Evolutionary conservation across 2,888 invertebrate species (phyloP).

Genomic region (Erannis defoliaria): DNA sequence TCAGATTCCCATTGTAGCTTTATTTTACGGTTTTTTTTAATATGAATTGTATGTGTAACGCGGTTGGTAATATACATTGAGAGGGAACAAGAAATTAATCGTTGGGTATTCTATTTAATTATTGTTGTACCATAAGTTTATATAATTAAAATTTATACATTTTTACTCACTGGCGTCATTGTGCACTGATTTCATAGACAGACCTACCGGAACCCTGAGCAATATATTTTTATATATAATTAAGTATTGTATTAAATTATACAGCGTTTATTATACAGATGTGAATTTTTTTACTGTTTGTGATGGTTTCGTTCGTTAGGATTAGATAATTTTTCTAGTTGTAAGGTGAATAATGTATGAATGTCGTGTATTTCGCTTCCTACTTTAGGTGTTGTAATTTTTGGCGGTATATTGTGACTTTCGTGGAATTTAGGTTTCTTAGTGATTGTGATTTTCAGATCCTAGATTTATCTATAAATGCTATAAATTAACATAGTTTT

Average conservation of each 20-base stretch:
- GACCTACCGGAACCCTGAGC: conserved; percentile 83
- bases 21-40: conserved; percentile 40
- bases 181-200: conserved; percentile 81
- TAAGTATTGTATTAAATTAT: conserved; percentile 79
- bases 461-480: conserved; percentile 64
- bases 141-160: conserved; percentile 48
- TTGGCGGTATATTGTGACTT: conserved; percentile 71
- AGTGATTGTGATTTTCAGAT: conserved; percentile 74
- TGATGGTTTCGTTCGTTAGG: conserved; percentile 74
- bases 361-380: conserved; percentile 76
- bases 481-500: conserved; percentile 43
- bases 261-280: conserved; percentile 80
- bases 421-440: conserved; percentile 69
- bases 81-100: conserved; percentile 49
- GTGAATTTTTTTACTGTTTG: conserved; percentile 76
- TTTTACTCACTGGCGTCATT: conserved; percentile 58
- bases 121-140: conserved; percentile 33
- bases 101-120: conserved; percentile 46
- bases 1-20: conserved; percentile 39
- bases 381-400: conserved; percentile 78
- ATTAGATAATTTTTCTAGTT: conserved; percentile 67
- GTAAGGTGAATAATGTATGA: conserved; percentile 63
- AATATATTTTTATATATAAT: conserved; percentile 85
- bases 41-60: conserved; percentile 39
- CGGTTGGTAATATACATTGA: conserved; percentile 41